Evolutionary conservation across 2,797 vertebrate genomes (phyloP), one percentile per base, ranked within the genome.

Genomic region (Lepilemur ruficaudatus): DNA sequence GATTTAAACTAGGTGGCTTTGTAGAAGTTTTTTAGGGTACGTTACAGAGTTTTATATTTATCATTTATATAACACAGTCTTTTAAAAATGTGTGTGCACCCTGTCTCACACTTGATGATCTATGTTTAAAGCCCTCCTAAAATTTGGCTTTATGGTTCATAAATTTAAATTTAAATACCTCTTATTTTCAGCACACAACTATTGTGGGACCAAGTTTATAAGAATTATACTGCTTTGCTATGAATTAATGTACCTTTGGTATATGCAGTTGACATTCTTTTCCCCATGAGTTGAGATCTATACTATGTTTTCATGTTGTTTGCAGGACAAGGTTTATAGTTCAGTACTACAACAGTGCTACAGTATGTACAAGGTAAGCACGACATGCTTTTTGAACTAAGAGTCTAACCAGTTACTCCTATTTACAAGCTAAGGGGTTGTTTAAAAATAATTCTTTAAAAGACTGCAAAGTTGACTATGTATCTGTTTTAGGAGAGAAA

Each of bases 281-380:
- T 46, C 32, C 92, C 3, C 43, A 18, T 22, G 3, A 50, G 20
- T 50, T 96, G 59, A 69, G 76, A 15, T 30, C 87, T 63, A 22
- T 76, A 95, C 4, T 96, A 1, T 55, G 48, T 96, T 73, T 91
- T 55, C 52, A 81, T 76, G 55, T 69, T 87, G 48, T 98, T 90
- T 98, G 12, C 86, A 99, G 99, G 99, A 99, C 98, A 99, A 99
- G 28, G 99, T 99, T 35, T 99, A 99, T 67, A 99, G 99, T 17
- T 99, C 99, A 0, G 99, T 99, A 59, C 98, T 99, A 28, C 99
- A 99, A 91, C 99, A 99, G 94, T 99, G 99, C 98, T 99, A 99
- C 98, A 99, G 99, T 97, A 99, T 99, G 99, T 99, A 99, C 98
- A 99, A 99, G 99, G 99, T 99, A 98, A 98, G 98, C 55, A 30